Base-by-base conservation (phyloP, 92 coral and sea anemone genomes). In the Plumapathes pennacea region DNA sequence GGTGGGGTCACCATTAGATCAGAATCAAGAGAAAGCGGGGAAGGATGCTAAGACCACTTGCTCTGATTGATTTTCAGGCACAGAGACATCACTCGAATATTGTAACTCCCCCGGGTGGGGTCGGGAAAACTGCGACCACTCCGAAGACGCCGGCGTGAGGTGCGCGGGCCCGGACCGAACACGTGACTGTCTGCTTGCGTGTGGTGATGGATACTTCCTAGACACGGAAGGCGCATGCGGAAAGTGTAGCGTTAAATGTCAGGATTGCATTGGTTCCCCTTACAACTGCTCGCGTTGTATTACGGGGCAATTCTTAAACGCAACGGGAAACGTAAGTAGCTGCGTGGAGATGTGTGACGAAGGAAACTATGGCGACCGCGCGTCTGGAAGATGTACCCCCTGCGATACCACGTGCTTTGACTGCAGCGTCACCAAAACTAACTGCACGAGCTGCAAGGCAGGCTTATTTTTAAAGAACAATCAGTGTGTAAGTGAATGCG, bases 151-250 rank as follows among this genome's bases (percentile, higher is more conserved):
- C 0, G 85, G 95, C 22, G 95, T 87, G 31, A 47, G 83, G 9
- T 87, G 95, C 37, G 36, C 88, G 11, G 95, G 95, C 10, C 95
- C 95, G 1, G 90, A 87, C 42, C 64, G 38, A 1, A 77, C 95
- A 45, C 95, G 86, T 37, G 89, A 80, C 72, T 87, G 95, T 32
- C 32, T 82, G 23, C 18, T 39, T 7, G 37, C 4, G 4, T 82
- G 89, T 40, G 67, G 63, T 27, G 10, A 11, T 1, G 89, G 89
- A 0, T 82, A 38, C 25, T 82, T 57, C 49, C 26, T 19, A 0
- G 62, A 55, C 46, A 27, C 28, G 1, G 67, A 56, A 14, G 17
- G 11, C 4, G 76, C 57, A 8, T 87, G 95, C 48, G 95, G 95
- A 2, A 62, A 38, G 22, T 87, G 95, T 32, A 77, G 90, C 42